These are phyloP conservation scores for Campylorhamphus procurvoides DNA, from an alignment of 2,113 vertebrate species.

Conservation along the genomic window DNA sequence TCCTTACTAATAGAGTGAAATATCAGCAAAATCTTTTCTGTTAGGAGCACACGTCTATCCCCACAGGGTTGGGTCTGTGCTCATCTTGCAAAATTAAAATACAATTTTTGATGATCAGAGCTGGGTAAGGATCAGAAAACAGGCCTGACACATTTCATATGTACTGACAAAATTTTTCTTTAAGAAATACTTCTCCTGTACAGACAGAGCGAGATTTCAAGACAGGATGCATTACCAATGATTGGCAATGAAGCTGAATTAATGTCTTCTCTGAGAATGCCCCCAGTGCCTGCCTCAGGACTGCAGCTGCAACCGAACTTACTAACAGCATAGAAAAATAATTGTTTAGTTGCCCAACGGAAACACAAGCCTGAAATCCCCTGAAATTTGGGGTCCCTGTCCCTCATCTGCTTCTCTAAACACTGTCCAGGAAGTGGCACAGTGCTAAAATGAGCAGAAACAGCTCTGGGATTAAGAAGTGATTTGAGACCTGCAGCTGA, in stretches of 20 bases:
- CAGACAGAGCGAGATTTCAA: not conserved
- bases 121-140: not conserved
- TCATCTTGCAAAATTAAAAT: conserved; percentile 5
- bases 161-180: not conserved
- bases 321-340: not conserved
- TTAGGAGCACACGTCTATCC: not conserved
- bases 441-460: not conserved
- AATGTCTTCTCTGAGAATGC: not conserved
- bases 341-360: not conserved
- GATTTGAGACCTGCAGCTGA: not conserved
- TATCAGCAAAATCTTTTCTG: not conserved
- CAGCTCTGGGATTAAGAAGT: not conserved
- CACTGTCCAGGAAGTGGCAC: not conserved
- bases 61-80: not conserved
- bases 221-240: not conserved
- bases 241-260: not conserved
- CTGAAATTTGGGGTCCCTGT: not conserved
- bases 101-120: not conserved
- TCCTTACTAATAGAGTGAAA: not conserved
- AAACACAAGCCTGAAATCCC: not conserved
- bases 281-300: not conserved
- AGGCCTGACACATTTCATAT: not conserved
- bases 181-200: not conserved
- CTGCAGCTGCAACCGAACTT: not conserved
- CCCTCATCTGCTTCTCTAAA: not conserved